Percentiles rank a stretch among this genome's conserved stretches.
phyloP scores from a whole-genome alignment of 1,140 invertebrate genomes.

The Pectinophora gossypiella region DNA sequence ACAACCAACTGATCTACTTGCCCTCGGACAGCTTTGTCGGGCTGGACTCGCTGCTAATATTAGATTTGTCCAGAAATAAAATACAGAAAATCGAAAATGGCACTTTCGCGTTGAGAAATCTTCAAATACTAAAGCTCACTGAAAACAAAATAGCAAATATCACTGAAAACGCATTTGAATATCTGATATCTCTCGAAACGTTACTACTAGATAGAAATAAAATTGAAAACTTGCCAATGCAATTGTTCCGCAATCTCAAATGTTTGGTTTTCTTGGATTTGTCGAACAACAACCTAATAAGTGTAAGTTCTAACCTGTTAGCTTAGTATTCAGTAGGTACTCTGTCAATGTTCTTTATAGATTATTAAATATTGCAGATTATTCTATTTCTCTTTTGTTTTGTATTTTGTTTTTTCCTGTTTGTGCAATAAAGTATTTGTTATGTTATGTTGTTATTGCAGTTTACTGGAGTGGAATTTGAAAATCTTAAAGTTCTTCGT shows the following conservation, averaged over 20 bases:
- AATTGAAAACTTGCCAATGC: slow-evolving; percentile 57
- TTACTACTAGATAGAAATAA: slow-evolving; percentile 78
- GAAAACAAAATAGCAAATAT: slow-evolving; percentile 79
- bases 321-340: no score
- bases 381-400: slow-evolving; percentile 2
- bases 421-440: no score
- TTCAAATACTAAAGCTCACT: slow-evolving; percentile 77
- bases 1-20: slow-evolving; percentile 80
- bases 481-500: slow-evolving; percentile 46
- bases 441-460: slow-evolving; percentile 35
- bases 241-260: slow-evolving; percentile 49
- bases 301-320: slow-evolving; percentile 57
- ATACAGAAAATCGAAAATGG: slow-evolving; percentile 74
- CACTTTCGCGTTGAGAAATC: slow-evolving; percentile 77
- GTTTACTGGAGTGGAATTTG: slow-evolving; percentile 62
- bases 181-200: slow-evolving; percentile 70
- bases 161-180: slow-evolving; percentile 76
- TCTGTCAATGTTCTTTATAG: no score
- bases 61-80: slow-evolving; percentile 80
- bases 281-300: slow-evolving; percentile 56
- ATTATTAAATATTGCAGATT: no score
- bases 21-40: slow-evolving; percentile 73
- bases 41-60: slow-evolving; percentile 72
- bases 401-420: no score
- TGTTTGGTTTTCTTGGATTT: slow-evolving; percentile 60